phyloP scores from a whole-genome alignment of 2,113 vertebrate species.

The Corythaeola cristata region DNA sequence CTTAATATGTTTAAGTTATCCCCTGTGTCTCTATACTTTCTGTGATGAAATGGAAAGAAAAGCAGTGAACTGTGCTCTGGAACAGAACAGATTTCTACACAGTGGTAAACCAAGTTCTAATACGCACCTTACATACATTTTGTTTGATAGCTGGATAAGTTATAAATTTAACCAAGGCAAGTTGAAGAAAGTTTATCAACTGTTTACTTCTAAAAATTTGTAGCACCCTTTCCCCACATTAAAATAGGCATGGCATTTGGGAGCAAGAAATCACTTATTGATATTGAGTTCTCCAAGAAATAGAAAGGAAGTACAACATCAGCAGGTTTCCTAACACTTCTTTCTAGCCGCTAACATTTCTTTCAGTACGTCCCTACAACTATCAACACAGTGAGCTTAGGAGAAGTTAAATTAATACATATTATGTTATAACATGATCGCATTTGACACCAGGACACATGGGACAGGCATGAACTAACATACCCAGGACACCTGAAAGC shows the following conservation, averaged over 20 bases:
- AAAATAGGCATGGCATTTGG: neutral
- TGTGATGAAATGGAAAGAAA: neutral
- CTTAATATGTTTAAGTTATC: neutral
- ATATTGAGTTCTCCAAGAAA: neutral
- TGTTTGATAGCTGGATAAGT: neutral
- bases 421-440: neutral
- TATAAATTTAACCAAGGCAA: neutral
- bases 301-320: neutral
- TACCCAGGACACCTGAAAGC: neutral
- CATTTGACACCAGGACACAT: neutral
- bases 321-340: neutral
- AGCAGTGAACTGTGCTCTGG: neutral
- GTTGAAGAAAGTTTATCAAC: neutral
- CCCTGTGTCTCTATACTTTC: neutral
- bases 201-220: neutral
- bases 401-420: neutral
- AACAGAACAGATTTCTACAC: neutral
- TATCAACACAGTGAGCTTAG: neutral
- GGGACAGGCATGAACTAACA: neutral
- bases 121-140: fast-evolving
- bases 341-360: neutral
- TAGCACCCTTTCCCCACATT: neutral
- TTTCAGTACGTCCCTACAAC: neutral
- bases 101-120: neutral
- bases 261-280: neutral